Evolutionary conservation across 2,888 invertebrate genomes (phyloP).

Genomic region (Caenorhabditis sp.): DNA sequence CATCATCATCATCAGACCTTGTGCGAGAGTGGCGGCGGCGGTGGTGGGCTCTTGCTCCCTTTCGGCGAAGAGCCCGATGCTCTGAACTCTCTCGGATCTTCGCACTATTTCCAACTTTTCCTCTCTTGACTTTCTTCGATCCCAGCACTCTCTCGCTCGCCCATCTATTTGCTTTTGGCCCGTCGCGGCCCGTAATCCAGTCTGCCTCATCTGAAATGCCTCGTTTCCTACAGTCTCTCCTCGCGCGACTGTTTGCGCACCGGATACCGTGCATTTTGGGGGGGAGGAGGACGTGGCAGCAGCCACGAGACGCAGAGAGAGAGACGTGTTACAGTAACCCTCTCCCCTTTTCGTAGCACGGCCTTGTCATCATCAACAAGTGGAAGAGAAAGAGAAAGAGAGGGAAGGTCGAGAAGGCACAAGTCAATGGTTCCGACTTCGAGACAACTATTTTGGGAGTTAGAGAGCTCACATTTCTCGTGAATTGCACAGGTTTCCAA

Average conservation of each 20-base stretch:
- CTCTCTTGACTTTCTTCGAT: background rate
- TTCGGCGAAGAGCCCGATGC: slow-evolving; percentile 10
- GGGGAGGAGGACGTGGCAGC: background rate
- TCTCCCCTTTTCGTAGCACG: background rate
- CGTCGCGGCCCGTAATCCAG: slow-evolving; percentile 1
- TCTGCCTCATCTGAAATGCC: background rate
- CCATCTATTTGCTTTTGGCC: background rate
- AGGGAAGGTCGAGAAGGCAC: slow-evolving; percentile 15
- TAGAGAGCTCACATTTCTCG: no score
- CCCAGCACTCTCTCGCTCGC: background rate
- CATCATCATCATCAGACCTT: no score
- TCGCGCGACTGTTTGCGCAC: background rate
- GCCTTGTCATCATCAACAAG: background rate
- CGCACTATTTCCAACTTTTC: slow-evolving; percentile 7
- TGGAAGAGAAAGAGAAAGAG: slow-evolving; percentile 17
- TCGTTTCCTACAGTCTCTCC: slow-evolving; percentile 1
- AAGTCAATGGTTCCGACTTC: no score
- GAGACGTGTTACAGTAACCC: background rate
- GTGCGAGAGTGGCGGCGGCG: background rate
- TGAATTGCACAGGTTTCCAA: no score
- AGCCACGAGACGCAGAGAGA: background rate
- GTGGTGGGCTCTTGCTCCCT: background rate
- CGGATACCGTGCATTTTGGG: slow-evolving; percentile 2
- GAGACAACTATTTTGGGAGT: no score
- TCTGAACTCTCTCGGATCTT: background rate